phyloP scores from a whole-genome alignment of 2,888 invertebrate genomes.

The Athalia circularis region DNA sequence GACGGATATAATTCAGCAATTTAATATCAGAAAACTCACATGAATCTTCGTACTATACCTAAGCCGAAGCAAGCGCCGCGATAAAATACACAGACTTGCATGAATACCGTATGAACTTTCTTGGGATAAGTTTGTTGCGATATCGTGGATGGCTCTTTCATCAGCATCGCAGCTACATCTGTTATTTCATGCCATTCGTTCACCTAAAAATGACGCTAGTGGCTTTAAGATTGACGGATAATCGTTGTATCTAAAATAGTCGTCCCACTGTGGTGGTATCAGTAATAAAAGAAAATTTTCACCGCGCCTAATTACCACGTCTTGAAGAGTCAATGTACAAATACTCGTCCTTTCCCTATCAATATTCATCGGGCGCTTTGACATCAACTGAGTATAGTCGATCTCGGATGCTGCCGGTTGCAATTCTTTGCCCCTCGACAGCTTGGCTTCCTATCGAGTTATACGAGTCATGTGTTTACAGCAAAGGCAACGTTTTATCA shows the following conservation, averaged over 20 bases:
- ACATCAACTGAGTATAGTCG: slow-evolving; percentile 50
- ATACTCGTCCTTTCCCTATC: slow-evolving; percentile 63
- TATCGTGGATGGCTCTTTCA: slow-evolving; percentile 63
- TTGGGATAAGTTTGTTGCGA: slow-evolving; percentile 59
- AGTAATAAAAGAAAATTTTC: too few relatives aligned
- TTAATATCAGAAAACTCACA: not conserved
- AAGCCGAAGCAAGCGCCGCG: slow-evolving; percentile 82
- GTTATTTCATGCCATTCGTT: slow-evolving; percentile 70
- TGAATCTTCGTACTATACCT: slow-evolving; percentile 64
- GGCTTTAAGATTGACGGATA: too few relatives aligned
- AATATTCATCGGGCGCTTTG: slow-evolving; percentile 46
- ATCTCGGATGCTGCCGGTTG: slow-evolving; percentile 34
- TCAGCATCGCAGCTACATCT: slow-evolving; percentile 65
- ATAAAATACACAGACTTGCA: slow-evolving; percentile 78
- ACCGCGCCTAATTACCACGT: slow-evolving; percentile 61
- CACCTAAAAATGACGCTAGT: slow-evolving; percentile 55
- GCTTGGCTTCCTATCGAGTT: not conserved
- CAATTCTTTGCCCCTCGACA: not conserved
- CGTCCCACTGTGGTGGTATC: too few relatives aligned
- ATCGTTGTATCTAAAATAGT: too few relatives aligned
- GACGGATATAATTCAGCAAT: too few relatives aligned
- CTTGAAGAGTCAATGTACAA: slow-evolving; percentile 64
- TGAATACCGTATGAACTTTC: slow-evolving; percentile 70
- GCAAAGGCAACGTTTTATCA: not conserved
- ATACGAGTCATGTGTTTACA: too few relatives aligned